These are phyloP conservation scores for Lottia scabra DNA, from an alignment of 2,888 invertebrate genomes.

Conservation along the genomic window DNA sequence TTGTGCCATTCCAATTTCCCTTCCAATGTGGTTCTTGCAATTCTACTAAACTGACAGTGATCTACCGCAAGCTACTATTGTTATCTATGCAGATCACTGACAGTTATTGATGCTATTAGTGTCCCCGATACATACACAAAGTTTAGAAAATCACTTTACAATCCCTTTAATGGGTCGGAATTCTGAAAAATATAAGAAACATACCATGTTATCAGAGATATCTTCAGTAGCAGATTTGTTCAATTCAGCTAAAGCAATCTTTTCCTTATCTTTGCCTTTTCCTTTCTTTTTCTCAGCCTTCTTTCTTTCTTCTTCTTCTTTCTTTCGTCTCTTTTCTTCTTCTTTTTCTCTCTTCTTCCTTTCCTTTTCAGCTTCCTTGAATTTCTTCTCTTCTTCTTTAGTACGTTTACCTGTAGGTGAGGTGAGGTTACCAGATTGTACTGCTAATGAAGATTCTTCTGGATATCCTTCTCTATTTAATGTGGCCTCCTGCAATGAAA, in stretches of 20 bases:
- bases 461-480: constrained; percentile 14
- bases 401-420: constrained; percentile 42
- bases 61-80: too few relatives aligned
- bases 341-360: constrained; percentile 44
- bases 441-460: constrained; percentile 11
- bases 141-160: too few relatives aligned
- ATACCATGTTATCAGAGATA: constrained; percentile 34
- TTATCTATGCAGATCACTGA: too few relatives aligned
- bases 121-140: too few relatives aligned
- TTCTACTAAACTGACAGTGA: too few relatives aligned
- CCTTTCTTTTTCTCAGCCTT: constrained; percentile 41
- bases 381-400: constrained; percentile 61
- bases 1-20: too few relatives aligned
- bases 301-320: constrained; percentile 37
- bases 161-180: too few relatives aligned
- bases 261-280: constrained; percentile 68
- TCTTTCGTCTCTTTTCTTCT: constrained; percentile 46
- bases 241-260: constrained; percentile 20
- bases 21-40: too few relatives aligned
- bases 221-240: constrained; percentile 33
- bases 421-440: constrained; percentile 3
- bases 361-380: constrained; percentile 49
- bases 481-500: constrained; percentile 24
- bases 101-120: too few relatives aligned
- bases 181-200: not conserved